phyloP scores from a whole-genome alignment of 2,797 vertebrate genomes.

The Rhinoraja longicauda region DNA sequence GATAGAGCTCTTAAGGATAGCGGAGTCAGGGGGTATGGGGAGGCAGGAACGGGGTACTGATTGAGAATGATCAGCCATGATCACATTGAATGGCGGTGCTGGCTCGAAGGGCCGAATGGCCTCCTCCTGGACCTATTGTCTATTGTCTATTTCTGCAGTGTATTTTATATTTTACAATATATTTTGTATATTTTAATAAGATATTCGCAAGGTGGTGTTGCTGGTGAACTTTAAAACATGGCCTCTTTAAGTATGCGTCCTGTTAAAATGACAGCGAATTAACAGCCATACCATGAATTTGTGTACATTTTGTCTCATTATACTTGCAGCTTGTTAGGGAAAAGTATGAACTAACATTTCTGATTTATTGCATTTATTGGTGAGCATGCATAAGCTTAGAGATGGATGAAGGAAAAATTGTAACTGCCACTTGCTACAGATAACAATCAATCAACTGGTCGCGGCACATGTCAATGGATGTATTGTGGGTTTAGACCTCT shows the following conservation, averaged over 20 bases:
- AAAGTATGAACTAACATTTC: not conserved
- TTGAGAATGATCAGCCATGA: too few relatives aligned
- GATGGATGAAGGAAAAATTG: not conserved
- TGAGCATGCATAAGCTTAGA: not conserved
- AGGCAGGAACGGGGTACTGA: too few relatives aligned
- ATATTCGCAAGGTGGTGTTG: not conserved
- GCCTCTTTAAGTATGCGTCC: not conserved
- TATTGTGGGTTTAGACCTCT: not conserved
- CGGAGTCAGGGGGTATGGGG: too few relatives aligned
- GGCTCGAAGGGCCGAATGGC: too few relatives aligned
- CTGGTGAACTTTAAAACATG: not conserved
- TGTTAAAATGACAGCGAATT: not conserved
- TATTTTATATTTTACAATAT: too few relatives aligned
- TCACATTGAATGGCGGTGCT: too few relatives aligned
- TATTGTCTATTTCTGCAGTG: too few relatives aligned
- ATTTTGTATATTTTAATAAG: not conserved
- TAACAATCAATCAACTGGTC: not conserved
- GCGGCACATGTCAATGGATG: conserved; percentile 5
- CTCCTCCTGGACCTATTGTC: too few relatives aligned
- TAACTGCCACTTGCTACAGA: not conserved
- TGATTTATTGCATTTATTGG: not conserved
- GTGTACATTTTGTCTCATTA: not conserved
- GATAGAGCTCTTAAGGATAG: too few relatives aligned
- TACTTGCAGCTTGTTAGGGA: not conserved
- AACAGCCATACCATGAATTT: not conserved